A percentile compares a stretch with the other conserved stretches of the same genome.
These are phyloP conservation scores for Thomomys bottae DNA, from an alignment of 2,113 vertebrate species.

Conservation along the genomic window DNA sequence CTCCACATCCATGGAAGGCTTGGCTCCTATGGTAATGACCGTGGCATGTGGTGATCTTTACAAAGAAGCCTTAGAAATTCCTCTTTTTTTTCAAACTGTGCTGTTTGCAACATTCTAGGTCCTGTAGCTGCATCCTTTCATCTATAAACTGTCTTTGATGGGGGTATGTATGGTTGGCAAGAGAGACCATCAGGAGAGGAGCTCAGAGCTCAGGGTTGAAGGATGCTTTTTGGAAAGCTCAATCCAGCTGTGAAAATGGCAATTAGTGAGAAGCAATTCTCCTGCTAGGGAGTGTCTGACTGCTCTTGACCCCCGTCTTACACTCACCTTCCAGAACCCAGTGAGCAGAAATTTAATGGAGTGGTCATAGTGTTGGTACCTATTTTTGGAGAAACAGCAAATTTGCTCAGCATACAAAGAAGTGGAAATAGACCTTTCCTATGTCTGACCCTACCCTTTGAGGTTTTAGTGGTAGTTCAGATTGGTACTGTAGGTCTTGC, in stretches of 20 bases:
- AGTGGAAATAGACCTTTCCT: constrained; percentile 29
- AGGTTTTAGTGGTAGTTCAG: constrained; percentile 14
- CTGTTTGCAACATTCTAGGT: constrained; percentile 74
- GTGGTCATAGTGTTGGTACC: background rate
- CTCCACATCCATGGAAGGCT: constrained; percentile 54
- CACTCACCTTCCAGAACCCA: constrained; percentile 37
- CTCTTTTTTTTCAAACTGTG: constrained; percentile 67
- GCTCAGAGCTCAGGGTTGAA: constrained; percentile 61
- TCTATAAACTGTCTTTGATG: constrained; percentile 78
- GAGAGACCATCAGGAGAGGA: constrained; percentile 65
- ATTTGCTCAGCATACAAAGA: constrained; percentile 30
- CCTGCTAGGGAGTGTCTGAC: constrained; percentile 6
- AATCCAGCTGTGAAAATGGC: constrained; percentile 74
- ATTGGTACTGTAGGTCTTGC: background rate
- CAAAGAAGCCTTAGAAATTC: constrained; percentile 68
- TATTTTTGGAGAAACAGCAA: constrained; percentile 51
- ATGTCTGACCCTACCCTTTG: background rate
- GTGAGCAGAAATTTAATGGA: constrained; percentile 23
- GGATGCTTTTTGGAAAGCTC: constrained; percentile 71
- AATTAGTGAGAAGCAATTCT: constrained; percentile 70
- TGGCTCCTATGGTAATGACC: constrained; percentile 55
- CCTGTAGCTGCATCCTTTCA: constrained; percentile 71
- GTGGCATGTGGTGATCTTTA: constrained; percentile 62
- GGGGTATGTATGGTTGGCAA: constrained; percentile 58
- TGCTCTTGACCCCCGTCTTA: constrained; percentile 42